phyloP scores from a whole-genome alignment of 53 echinoderm and acorn worm species.

The Astropecten irregularis region DNA sequence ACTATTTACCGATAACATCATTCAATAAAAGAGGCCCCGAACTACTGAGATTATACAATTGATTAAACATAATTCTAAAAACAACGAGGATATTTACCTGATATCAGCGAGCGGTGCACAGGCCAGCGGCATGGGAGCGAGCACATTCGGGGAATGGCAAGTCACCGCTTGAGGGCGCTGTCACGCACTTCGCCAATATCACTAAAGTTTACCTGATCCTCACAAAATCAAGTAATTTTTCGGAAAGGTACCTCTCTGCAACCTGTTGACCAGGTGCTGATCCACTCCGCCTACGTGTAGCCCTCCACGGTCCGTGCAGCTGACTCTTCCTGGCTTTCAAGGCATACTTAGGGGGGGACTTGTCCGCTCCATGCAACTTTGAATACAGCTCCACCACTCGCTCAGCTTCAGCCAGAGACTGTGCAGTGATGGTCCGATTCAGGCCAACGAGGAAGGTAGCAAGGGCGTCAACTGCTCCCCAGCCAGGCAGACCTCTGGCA shows the following conservation, averaged over 20 bases:
- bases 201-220: too few species aligned
- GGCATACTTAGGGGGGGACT: conserved; percentile 23
- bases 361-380: conserved; percentile 26
- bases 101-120: too few species aligned
- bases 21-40: too few species aligned
- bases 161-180: too few species aligned
- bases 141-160: too few species aligned
- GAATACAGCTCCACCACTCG: conserved; percentile 5
- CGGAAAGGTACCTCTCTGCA: conserved; percentile 33
- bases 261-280: conserved; percentile 52
- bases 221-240: too few species aligned
- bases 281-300: conserved; percentile 43
- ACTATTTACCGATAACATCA: too few species aligned
- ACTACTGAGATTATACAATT: too few species aligned
- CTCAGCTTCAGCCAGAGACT: not conserved
- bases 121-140: too few species aligned
- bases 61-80: too few species aligned
- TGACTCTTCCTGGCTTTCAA: conserved; percentile 4
- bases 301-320: conserved; percentile 54
- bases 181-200: too few species aligned
- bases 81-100: too few species aligned
- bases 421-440: conserved; percentile 44
- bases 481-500: conserved; percentile 46
- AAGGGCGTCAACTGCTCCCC: conserved; percentile 55
- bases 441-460: conserved; percentile 40